Base-by-base conservation (phyloP, 92 coral and sea anemone species). In the Virgularia gustaviana region DNA sequence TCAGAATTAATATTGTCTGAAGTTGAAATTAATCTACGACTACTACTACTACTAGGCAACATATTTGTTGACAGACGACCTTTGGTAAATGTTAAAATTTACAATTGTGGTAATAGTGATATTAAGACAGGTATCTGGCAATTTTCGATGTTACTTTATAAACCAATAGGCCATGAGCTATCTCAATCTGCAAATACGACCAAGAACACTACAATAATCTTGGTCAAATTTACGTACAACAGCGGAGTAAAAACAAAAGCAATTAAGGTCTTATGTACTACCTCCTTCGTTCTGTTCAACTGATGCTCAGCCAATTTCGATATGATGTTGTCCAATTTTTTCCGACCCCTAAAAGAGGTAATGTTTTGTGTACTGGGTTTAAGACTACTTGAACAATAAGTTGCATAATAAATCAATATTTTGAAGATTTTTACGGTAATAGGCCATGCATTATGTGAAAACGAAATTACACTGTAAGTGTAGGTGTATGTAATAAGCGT, bases 291-390 rank as follows among this genome's bases (percentile, higher is more conserved):
- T 43, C 34, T 49, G 3, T 31, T 31, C 58, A 45, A 30, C 28
- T 49, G 57, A 25, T 67, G 13, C 34, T 45, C 52, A 1, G 74
- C 74, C 44, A 89, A 87, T 62, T 89, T 89, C 20, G 85, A 83
- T 25, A 89, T 89, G 15, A 89, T 86, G 38, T 85, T 79, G 71
- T 86, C 96, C 54, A 89, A 87, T 73, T 89, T 89, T 72, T 78
- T 84, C 68, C 90, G 38, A 19, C 74, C 43, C 58, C 74, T 67
- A 49, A 29, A 60, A 60, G 58, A 52, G 8, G n/a, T n/a, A n/a
- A 43, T 43, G 51, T 13, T 13, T 16, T 13, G 20, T 16, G 20
- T 4, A 43, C n/a, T 43, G 1, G 20, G 5, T 32, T 32, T 27
- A 7, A 16, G 0, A 56, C 27, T 2, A 6, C 13, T 2, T 2